phyloP scores from a whole-genome alignment of 2,888 invertebrate genomes.

The Ischnus inquisitorius region DNA sequence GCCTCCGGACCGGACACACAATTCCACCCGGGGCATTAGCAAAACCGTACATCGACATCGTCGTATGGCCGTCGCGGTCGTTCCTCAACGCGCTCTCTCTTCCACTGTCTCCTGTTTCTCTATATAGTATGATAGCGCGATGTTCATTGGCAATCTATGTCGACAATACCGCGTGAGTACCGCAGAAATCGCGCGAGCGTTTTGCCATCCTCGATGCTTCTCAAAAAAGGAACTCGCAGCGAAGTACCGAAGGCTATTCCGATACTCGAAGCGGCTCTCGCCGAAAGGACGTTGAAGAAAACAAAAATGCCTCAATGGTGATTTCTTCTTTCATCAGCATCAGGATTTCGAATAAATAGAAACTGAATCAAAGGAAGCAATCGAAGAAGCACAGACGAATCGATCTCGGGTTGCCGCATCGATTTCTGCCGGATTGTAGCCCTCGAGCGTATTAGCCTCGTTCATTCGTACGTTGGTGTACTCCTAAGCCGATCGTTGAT shows the following conservation, averaged over 20 bases:
- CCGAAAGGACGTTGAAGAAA: no score
- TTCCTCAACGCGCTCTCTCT: conserved; percentile 60
- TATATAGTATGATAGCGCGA: conserved; percentile 75
- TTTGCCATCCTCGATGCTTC: conserved; percentile 55
- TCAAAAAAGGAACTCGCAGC: conserved; percentile 48
- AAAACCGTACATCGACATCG: conserved; percentile 67
- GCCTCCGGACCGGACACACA: conserved; percentile 73
- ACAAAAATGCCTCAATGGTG: no score
- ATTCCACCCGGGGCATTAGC: conserved; percentile 67
- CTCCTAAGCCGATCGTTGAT: conserved; percentile 63
- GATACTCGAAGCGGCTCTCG: no score
- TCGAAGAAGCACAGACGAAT: neutral
- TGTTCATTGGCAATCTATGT: conserved; percentile 54
- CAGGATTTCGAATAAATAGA: neutral
- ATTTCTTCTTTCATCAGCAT: conserved; percentile 60
- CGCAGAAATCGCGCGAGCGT: conserved; percentile 62
- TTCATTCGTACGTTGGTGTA: conserved; percentile 8
- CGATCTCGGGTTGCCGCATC: conserved; percentile 37
- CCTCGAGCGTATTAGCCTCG: conserved; percentile 36
- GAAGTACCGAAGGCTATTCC: conserved; percentile 70
- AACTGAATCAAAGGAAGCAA: neutral
- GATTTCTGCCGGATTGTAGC: conserved; percentile 46
- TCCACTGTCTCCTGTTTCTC: conserved; percentile 65
- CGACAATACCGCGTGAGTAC: conserved; percentile 57
- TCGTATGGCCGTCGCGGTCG: conserved; percentile 59